Base-by-base conservation (phyloP, 35 echinoderm and acorn worm species). In the Apostichopus parvimensis region DNA sequence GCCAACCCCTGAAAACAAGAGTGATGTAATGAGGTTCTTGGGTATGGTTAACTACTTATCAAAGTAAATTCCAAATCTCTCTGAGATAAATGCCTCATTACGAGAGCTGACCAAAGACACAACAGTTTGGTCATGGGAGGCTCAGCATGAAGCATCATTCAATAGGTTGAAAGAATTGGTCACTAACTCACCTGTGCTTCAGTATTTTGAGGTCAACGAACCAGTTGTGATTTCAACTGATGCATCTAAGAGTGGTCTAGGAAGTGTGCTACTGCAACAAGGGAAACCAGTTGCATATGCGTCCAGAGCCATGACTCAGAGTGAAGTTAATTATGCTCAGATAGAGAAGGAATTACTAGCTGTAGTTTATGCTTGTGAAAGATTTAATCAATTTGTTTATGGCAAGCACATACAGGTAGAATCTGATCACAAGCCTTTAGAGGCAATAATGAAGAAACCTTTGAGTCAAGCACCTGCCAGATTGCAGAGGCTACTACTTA, bases 371-470 rank as follows among this genome's bases (percentile, higher is more conserved):
- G 65, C 68, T 0, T 92, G 70, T 15, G 94, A 95, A 55, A 62
- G 71, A 2, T 95, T 95, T 70, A 73, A 93, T 54, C 91, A 95
- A 26, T 93, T 72, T 79, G 68, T 90, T 0, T 93, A 84, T 83
- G 91, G 91, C 17, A 89, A 90, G 45, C 3, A 59, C 4, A 60
- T 90, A 14, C 55, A 9, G 10, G 79, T 90, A 5, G 73, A 93
- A 23, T 90, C 57, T 17, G 91, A 95, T 57, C 91, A 95, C 34
- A 93, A 95, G 54, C 86, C 84, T 15, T 78, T 95, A 28, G 77
- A 95, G 70, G 53, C 87, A 23, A 95, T 95, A 6, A 78, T 89
- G n/a, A 90, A 23, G 11, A 95, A 93, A 79, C 94, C 94, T 60
- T 86, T 95, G 2, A 52, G 65, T 5, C 52, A 73, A 64, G 91